These are phyloP conservation scores for Bungarus multicinctus DNA, from an alignment of 2,113 vertebrate genomes.

Conservation along the genomic window DNA sequence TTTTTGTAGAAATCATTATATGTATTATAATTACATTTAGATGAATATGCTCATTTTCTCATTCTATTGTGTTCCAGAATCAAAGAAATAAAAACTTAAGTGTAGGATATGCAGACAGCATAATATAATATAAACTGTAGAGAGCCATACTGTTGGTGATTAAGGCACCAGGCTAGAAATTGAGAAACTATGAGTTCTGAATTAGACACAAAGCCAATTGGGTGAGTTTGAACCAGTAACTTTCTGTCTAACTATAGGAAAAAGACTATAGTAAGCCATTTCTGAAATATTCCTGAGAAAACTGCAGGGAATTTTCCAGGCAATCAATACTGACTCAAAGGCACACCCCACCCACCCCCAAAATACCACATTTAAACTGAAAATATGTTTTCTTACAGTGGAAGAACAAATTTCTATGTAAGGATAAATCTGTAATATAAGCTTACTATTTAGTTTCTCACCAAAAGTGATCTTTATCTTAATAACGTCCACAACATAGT, in stretches of 20 bases:
- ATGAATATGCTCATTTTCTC: background rate
- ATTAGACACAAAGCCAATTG: background rate
- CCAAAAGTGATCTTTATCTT: background rate
- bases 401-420: background rate
- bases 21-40: background rate
- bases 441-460: background rate
- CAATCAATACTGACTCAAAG: background rate
- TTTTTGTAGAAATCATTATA: background rate
- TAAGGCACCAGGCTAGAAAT: background rate
- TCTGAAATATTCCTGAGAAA: background rate
- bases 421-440: background rate
- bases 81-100: background rate
- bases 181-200: background rate
- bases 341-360: background rate
- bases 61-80: background rate
- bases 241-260: background rate
- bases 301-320: background rate
- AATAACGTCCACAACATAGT: background rate
- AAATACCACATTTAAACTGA: background rate
- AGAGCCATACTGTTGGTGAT: background rate
- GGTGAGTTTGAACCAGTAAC: background rate
- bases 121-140: background rate
- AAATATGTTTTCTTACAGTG: background rate
- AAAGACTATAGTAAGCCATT: background rate
- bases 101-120: background rate